Evolutionary conservation across 2,888 invertebrate species (phyloP).

Genomic region (Papilio gigon): DNA sequence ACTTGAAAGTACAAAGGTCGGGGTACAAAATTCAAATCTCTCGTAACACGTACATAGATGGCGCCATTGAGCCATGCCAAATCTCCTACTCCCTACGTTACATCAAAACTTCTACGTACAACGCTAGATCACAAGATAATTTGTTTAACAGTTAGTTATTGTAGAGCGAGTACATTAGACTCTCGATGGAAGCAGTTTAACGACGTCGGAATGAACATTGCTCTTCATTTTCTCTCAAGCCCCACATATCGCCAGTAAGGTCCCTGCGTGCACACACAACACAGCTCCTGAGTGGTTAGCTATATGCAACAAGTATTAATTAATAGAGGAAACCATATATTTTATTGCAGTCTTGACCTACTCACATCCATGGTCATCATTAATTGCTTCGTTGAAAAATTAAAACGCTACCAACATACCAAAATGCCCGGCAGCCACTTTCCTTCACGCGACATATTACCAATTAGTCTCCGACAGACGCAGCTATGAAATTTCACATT

Average conservation of each 20-base stretch:
- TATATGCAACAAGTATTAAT: neutral
- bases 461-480: neutral
- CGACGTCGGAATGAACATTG: neutral
- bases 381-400: neutral
- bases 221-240: neutral
- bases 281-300: neutral
- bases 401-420: neutral
- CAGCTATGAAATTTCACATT: neutral
- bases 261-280: neutral
- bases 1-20: conserved; percentile 29
- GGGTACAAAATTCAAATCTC: conserved; percentile 25
- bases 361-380: neutral
- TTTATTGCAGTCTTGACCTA: conserved; percentile 11
- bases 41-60: conserved; percentile 17
- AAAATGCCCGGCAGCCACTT: neutral
- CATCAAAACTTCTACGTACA: conserved; percentile 57
- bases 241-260: neutral
- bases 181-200: neutral
- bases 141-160: conserved; percentile 27
- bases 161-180: neutral
- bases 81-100: conserved; percentile 45
- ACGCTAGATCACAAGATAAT: conserved; percentile 64
- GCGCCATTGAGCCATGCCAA: conserved; percentile 1
- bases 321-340: neutral
- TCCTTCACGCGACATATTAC: neutral